phyloP scores from a whole-genome alignment of 2,113 vertebrate species.

The Oreocharis arfaki region DNA sequence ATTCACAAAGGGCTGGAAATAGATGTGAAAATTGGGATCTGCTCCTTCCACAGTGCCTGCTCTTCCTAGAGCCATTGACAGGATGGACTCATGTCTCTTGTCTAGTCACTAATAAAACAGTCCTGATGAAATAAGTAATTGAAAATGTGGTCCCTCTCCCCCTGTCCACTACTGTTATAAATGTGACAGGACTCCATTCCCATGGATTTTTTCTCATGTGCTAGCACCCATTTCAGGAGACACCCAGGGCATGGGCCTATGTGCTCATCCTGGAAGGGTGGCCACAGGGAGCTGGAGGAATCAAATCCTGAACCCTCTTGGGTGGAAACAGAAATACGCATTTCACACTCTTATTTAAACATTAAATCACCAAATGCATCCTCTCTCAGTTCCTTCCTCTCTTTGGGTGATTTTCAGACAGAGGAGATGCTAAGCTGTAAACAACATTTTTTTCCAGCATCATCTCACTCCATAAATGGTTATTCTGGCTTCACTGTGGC shows the following conservation, averaged over 20 bases:
- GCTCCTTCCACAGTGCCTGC: not conserved
- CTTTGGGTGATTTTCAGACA: slow-evolving; percentile 23
- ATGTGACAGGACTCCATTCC: not conserved
- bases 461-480: not conserved
- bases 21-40: not conserved
- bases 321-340: not conserved
- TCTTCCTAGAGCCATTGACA: not conserved
- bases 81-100: not conserved
- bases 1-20: not conserved
- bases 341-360: not conserved
- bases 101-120: not conserved
- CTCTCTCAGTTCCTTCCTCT: slow-evolving; percentile 9
- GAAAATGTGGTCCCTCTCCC: not conserved
- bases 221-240: not conserved
- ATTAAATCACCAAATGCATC: not conserved
- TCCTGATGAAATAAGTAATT: not conserved
- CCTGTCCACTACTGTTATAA: not conserved
- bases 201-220: not conserved
- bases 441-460: not conserved
- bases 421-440: slow-evolving; percentile 15
- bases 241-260: accelerated
- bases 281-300: not conserved
- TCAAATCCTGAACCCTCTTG: not conserved
- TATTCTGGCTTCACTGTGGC: not conserved
- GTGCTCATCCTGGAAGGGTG: not conserved